These are phyloP conservation scores for Danionella dracula DNA, from an alignment of 2,797 vertebrate species.

Conservation along the genomic window DNA sequence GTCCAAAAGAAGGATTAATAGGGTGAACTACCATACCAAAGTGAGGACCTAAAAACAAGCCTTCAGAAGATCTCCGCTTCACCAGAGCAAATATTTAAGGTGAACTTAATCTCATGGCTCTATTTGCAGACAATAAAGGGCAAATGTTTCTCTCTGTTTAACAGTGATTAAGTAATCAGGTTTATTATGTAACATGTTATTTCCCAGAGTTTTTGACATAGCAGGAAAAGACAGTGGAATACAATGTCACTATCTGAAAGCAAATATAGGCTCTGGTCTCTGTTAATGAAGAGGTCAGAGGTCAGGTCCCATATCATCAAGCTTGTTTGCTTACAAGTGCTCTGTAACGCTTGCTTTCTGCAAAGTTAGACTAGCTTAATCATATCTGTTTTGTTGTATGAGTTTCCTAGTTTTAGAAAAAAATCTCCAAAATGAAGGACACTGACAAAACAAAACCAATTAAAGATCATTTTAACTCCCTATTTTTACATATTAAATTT, in stretches of 20 bases:
- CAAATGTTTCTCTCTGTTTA: slow-evolving; percentile 46
- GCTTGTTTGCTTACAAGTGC: background rate
- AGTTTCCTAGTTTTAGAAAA: too few relatives aligned
- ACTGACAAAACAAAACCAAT: too few relatives aligned
- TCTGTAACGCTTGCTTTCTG: background rate
- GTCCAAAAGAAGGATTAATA: background rate
- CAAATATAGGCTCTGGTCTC: slow-evolving; percentile 47
- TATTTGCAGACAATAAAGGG: slow-evolving; percentile 49
- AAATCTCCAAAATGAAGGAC: too few relatives aligned
- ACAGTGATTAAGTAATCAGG: slow-evolving; percentile 52
- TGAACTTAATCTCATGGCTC: slow-evolving; percentile 48
- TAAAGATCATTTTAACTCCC: too few relatives aligned
- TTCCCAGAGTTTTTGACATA: slow-evolving; percentile 26
- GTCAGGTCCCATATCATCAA: slow-evolving; percentile 19
- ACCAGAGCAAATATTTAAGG: slow-evolving; percentile 56
- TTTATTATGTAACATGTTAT: slow-evolving; percentile 51
- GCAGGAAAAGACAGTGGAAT: slow-evolving; percentile 10
- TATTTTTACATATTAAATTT: too few relatives aligned
- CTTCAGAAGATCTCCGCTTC: slow-evolving; percentile 37
- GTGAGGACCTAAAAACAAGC: slow-evolving; percentile 35
- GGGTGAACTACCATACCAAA: slow-evolving; percentile 25
- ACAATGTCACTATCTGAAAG: slow-evolving; percentile 15
- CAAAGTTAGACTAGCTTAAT: too few relatives aligned
- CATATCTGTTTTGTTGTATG: too few relatives aligned
- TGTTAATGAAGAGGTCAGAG: slow-evolving; percentile 50